Evolutionary conservation across 1,140 invertebrate genomes (phyloP), one percentile per base, ranked within the genome.

Genomic region (Wasmannia auropunctata): DNA sequence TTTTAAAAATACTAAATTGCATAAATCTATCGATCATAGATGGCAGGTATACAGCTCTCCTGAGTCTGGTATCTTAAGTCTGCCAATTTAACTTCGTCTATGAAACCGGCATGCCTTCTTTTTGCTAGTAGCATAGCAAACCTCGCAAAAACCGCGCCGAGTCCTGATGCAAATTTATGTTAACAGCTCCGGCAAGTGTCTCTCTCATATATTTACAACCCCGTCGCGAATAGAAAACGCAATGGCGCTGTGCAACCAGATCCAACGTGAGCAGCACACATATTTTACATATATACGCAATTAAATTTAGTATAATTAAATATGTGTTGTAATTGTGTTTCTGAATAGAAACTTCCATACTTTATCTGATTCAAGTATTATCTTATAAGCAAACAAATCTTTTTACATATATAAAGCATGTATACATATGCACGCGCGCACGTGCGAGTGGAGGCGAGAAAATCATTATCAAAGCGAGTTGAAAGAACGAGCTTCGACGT

Each of bases 151-250:
- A 81, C 79, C 22, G 37, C 16, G 67, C 19, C 51, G 51, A 5
- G 43, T 14, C 56, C 56, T 86, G 65, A 93, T 93, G 92, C 91
- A 93, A 93, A 93, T 93, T 91, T 93, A 93, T 92, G 92, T 91
- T 92, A 93, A 93, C 89, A 88, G 60, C 70, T 70, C 62, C 88
- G 86, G 87, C 76, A 87, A 88, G 87, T 91, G 87, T 92, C 85
- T 79, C 84, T 76, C 67, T 63, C 46, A 58, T 86, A 84, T 91
- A 92, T 91, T 92, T 92, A 89, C 72, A 84, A 75, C 67, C 49
- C 49, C 70, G 77, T 75, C 54, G 83, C 65, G 88, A 76, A 87
- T 83, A 86, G 84, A 60, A 75, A 75, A 86, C 72, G 63, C 56
- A 67, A 28, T 7, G 49, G n/a, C 14, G 46, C n/a, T n/a, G 40